Evolutionary conservation across 2,888 invertebrate species (phyloP).

Genomic region (Pandemis heparana): DNA sequence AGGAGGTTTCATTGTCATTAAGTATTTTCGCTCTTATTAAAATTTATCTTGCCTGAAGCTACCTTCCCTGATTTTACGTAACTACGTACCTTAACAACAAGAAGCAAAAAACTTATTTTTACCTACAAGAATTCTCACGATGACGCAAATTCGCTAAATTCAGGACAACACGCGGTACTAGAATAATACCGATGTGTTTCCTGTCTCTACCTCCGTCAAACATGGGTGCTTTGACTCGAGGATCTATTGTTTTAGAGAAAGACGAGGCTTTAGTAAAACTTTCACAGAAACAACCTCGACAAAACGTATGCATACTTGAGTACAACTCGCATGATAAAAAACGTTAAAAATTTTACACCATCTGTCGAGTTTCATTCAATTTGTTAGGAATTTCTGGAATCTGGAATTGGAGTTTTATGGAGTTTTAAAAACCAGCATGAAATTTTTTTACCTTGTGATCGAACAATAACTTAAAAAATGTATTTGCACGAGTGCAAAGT

Average conservation of each 20-base stretch:
- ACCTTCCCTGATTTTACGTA: no score
- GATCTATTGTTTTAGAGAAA: not conserved
- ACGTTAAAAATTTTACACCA: not conserved
- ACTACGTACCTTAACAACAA: no score
- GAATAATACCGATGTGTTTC: not conserved
- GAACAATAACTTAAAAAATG: no score
- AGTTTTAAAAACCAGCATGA: not conserved
- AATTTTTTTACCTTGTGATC: not conserved
- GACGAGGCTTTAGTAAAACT: slow-evolving; percentile 1
- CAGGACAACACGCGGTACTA: not conserved
- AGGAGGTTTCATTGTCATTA: no score
- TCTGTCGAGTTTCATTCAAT: not conserved
- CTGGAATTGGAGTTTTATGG: not conserved
- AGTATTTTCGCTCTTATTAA: no score
- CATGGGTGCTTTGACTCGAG: not conserved
- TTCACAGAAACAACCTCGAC: not conserved
- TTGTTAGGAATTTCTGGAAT: not conserved
- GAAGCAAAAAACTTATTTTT: no score
- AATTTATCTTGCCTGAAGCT: no score
- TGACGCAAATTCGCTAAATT: not conserved
- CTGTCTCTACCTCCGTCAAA: slow-evolving; percentile 6
- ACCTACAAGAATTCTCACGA: not conserved
- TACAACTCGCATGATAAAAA: not conserved
- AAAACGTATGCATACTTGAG: not conserved
- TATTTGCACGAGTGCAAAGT: no score